Conservation (phyloP, 1,140 invertebrate genomes). For the Trichonephila clavata region DNA sequence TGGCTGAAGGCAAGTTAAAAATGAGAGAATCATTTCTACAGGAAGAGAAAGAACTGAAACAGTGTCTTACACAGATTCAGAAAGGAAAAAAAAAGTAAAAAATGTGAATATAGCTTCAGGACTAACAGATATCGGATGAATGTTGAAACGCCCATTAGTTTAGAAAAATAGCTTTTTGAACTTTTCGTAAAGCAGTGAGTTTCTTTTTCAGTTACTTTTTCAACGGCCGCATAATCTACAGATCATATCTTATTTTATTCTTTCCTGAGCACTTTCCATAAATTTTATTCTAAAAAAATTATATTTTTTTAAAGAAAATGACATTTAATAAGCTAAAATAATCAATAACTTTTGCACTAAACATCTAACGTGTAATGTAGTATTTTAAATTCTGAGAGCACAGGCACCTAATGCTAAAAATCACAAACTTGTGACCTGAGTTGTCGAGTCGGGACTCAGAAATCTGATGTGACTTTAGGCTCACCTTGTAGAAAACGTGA, state of each 20-base stretch:
- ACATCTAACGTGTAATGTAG: not conserved
- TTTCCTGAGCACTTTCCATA: not conserved
- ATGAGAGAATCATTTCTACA: not conserved
- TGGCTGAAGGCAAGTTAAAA: not conserved
- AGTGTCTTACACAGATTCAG: not conserved
- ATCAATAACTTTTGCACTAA: not conserved
- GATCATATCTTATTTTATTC: not conserved
- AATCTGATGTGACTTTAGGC: too few relatives aligned
- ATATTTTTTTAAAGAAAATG: not conserved
- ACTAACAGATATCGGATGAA: constrained; percentile 22
- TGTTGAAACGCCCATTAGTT: constrained; percentile 49
- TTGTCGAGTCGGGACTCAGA: too few relatives aligned
- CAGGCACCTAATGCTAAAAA: too few relatives aligned
- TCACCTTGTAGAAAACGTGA: too few relatives aligned
- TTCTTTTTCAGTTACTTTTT: not conserved
- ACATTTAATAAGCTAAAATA: not conserved
- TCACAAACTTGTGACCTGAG: too few relatives aligned
- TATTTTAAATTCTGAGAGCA: not conserved
- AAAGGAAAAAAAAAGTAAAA: not conserved
- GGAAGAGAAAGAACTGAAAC: not conserved
- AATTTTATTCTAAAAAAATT: not conserved
- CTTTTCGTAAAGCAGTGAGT: not conserved
- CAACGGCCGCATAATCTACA: not conserved
- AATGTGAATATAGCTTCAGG: not conserved
- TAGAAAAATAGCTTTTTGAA: constrained; percentile 35